These are phyloP conservation scores for Stichopus horrens DNA, from an alignment of 53 echinoderm and acorn worm genomes.

Conservation along the genomic window DNA sequence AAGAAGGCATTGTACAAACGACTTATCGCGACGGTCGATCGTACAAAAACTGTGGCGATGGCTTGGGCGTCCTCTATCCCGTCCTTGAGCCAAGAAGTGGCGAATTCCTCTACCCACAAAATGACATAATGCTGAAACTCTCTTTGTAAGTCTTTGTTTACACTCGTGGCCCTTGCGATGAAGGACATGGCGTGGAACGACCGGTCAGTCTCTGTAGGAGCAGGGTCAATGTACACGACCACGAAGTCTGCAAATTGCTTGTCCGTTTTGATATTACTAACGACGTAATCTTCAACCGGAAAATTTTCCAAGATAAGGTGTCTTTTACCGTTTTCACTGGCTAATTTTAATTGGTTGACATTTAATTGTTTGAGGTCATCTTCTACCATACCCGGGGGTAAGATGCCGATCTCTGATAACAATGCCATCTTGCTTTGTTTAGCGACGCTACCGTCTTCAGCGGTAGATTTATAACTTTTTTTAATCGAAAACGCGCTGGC, in stretches of 20 bases:
- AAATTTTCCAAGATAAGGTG: background rate
- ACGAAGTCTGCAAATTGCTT: background rate
- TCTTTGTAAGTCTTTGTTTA: background rate
- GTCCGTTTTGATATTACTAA: background rate
- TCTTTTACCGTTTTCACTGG: background rate
- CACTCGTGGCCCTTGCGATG: background rate
- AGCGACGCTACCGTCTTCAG: background rate
- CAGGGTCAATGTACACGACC: constrained; percentile 11
- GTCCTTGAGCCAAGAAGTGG: background rate
- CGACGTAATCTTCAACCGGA: background rate
- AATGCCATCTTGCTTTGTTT: constrained; percentile 4
- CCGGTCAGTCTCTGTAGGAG: background rate
- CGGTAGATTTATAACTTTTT: background rate
- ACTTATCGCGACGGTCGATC: background rate
- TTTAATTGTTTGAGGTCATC: background rate
- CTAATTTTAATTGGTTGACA: background rate
- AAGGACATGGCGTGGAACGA: constrained; percentile 19
- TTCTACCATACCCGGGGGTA: background rate
- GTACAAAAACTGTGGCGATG: background rate
- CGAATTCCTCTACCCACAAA: constrained; percentile 10
- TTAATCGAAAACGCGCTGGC: constrained; percentile 4
- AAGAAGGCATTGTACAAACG: background rate
- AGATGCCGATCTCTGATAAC: background rate
- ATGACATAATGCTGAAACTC: background rate
- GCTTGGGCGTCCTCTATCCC: background rate